Evolutionary conservation across 2,797 vertebrate genomes (phyloP).

Genomic region (Gadopsis bispinosus): DNA sequence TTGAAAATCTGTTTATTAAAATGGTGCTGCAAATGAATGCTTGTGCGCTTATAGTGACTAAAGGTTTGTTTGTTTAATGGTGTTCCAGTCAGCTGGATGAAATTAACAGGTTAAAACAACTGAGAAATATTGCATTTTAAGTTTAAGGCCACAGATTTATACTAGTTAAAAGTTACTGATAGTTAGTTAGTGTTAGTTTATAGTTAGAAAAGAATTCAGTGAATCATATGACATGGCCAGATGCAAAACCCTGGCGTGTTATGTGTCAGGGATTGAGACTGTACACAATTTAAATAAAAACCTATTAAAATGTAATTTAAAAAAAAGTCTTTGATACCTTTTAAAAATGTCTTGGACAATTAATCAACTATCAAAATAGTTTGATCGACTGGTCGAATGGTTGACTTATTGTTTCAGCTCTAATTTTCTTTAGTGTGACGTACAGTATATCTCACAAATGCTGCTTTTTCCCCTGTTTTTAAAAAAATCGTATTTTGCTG

Average conservation of each 20-base stretch:
- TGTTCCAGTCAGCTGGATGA: not conserved
- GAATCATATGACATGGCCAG: no score
- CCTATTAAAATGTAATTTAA: no score
- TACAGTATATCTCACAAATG: not conserved
- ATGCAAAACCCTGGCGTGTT: no score
- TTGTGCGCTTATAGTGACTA: not conserved
- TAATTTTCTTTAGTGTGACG: not conserved
- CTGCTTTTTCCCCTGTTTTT: not conserved
- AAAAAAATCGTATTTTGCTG: not conserved
- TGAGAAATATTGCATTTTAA: not conserved
- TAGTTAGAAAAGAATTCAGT: no score
- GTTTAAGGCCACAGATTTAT: not conserved
- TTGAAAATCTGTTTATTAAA: conserved; percentile 1
- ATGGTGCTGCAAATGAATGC: not conserved
- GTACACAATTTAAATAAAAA: no score
- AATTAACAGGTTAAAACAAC: not conserved
- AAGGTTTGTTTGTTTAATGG: not conserved
- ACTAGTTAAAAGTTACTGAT: no score
- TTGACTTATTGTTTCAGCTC: not conserved
- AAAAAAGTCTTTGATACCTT: no score
- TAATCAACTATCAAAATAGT: not conserved
- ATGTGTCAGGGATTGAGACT: no score
- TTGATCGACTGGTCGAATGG: not conserved
- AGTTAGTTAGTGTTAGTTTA: no score
- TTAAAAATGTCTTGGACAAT: not conserved